These are phyloP conservation scores for Cataglyphis livida DNA, from an alignment of 2,888 invertebrate species.

Conservation along the genomic window DNA sequence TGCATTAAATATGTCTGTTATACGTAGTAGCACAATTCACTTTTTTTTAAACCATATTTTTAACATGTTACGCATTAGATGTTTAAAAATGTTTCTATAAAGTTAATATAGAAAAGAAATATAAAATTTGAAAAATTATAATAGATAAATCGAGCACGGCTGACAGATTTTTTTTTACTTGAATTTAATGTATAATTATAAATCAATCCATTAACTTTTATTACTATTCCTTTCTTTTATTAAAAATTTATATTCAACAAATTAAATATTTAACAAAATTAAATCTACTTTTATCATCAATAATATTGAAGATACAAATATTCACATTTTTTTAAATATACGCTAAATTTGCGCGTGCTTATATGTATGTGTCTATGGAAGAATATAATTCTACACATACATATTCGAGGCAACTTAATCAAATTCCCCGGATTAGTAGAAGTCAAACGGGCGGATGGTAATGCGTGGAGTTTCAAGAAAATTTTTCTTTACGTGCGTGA, in stretches of 20 bases:
- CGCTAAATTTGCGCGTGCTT: not conserved
- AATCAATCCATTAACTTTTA: not conserved
- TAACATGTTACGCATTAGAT: not conserved
- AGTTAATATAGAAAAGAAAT: not conserved
- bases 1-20: conserved; percentile 47
- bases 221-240: too few species aligned
- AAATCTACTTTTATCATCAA: too few species aligned
- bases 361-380: not conserved
- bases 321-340: not conserved
- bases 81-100: conserved; percentile 2
- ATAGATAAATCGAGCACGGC: not conserved
- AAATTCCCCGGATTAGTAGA: too few species aligned
- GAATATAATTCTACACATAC: too few species aligned
- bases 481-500: too few species aligned
- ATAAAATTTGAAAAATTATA: not conserved
- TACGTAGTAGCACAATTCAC: conserved; percentile 59
- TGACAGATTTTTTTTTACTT: not conserved
- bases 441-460: too few species aligned
- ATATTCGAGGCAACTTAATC: too few species aligned
- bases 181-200: not conserved
- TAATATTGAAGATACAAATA: not conserved
- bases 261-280: too few species aligned
- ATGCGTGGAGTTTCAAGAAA: too few species aligned
- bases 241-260: too few species aligned
- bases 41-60: conserved; percentile 15